These are phyloP conservation scores for Mixornis gularis DNA, from an alignment of 2,113 vertebrate species.

Conservation along the genomic window DNA sequence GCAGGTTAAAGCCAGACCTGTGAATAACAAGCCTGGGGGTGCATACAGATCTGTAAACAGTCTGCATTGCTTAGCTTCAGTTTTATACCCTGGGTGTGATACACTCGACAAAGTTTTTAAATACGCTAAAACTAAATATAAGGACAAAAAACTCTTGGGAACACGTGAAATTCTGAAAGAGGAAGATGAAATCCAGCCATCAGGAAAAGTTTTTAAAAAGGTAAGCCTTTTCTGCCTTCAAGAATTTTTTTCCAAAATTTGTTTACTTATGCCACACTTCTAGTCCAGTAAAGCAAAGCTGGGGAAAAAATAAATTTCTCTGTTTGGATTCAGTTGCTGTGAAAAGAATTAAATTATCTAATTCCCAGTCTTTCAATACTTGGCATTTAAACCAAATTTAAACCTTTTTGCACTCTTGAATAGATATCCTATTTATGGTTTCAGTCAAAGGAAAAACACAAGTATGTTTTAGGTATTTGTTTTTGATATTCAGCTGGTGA, in stretches of 20 bases:
- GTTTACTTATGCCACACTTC: background rate
- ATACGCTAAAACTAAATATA: conserved; percentile 76
- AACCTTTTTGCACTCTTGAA: background rate
- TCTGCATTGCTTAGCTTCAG: conserved; percentile 71
- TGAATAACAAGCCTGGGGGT: conserved; percentile 73
- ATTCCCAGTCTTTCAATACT: background rate
- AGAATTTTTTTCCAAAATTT: background rate
- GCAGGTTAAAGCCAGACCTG: conserved; percentile 79
- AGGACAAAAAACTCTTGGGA: conserved; percentile 83
- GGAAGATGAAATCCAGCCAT: conserved; percentile 90
- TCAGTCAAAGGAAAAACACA: background rate
- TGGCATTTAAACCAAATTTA: background rate
- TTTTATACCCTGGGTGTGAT: conserved; percentile 81
- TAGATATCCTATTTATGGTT: background rate
- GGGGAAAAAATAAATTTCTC: background rate
- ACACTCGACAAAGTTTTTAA: conserved; percentile 89
- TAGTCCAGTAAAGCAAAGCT: background rate
- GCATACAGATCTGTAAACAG: conserved; percentile 83
- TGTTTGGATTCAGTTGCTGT: background rate
- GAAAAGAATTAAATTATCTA: background rate
- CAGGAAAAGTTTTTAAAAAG: conserved; percentile 95
- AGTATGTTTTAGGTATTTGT: background rate
- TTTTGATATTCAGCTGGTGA: background rate
- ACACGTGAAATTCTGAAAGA: conserved; percentile 89
- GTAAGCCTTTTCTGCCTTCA: conserved; percentile 59